Base-by-base conservation (phyloP, 2,888 invertebrate genomes). In the Cosmia pyralina region DNA sequence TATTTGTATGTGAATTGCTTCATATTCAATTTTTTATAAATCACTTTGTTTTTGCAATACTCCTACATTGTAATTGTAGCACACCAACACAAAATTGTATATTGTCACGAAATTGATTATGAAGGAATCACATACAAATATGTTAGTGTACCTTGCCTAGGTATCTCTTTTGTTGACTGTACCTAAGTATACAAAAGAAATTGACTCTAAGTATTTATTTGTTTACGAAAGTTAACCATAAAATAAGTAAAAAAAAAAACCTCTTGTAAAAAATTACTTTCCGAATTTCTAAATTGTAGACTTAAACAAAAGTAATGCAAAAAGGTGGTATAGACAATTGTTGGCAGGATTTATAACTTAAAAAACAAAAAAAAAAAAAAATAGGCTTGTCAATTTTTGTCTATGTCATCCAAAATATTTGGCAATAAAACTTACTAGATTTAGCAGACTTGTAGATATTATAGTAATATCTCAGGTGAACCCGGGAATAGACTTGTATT, bases 211-310 rank as follows among this genome's bases (percentile, higher is more conserved):
- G n/a, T n/a, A 74, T 86, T 77, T 81, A 84, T 84, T 81, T 84
- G 48, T 72, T 69, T 60, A 80, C 57, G 7, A 80, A 77, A 84
- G 78, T 81, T 81, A 75, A 81, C 84, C 81, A 84, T 80, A 72
- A 72, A 58, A 28, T 77, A 55, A 70, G 34, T 38, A 60, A 76
- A 59, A 41, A 57, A 50, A 53, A 65, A 58, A 67, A 22, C 13
- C 57, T 57, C 17, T 69, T 59, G 28, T 53, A 46, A 48, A 57
- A 38, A 60, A 52, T 28, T 22, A 46, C 38, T 70, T 70, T 55
- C 63, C 67, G 69, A 75, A 84, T 84, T 82, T 80, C 60, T 11
- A 52, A 58, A 59, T 58, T 19, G 5, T 67, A 79, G 57, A 17
- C 13, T 59, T 34, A 48, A 22, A 38, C 34, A 46, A 41, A 44